Conservation (phyloP, 2,113 vertebrate species). For the Alexandromys fortis region DNA sequence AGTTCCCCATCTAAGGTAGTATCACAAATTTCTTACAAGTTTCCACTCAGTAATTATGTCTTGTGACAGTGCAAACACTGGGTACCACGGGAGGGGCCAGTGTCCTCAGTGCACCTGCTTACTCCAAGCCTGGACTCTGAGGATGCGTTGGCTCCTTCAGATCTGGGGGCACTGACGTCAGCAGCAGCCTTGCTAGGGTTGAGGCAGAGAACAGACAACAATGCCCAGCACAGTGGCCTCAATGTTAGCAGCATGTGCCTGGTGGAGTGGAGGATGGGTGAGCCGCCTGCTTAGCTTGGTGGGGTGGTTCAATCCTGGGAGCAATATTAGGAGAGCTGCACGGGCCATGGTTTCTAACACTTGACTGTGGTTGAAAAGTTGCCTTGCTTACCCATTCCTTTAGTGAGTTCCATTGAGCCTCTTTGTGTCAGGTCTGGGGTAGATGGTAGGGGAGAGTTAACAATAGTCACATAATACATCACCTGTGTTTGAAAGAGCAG, state of each 20-base stretch:
- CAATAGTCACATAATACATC: rapidly evolving
- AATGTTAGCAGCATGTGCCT: not conserved
- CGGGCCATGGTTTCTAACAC: not conserved
- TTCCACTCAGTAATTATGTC: not conserved
- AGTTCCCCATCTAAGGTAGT: not conserved
- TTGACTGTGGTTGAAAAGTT: not conserved
- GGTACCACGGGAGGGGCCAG: not conserved
- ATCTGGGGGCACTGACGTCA: not conserved
- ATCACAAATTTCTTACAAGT: not conserved
- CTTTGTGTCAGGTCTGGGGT: not conserved
- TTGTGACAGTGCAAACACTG: not conserved
- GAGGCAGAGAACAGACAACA: not conserved
- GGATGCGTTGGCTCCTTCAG: not conserved
- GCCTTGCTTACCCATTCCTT: not conserved
- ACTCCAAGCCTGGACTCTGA: not conserved
- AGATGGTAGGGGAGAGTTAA: not conserved
- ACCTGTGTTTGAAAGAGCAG: not conserved
- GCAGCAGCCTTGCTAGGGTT: not conserved
- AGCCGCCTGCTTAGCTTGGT: not conserved
- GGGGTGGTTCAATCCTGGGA: not conserved
- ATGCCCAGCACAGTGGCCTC: not conserved
- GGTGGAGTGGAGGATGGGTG: not conserved
- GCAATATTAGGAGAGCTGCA: not conserved
- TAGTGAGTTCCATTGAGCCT: not conserved
- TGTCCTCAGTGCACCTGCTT: no score